These are phyloP conservation scores for Acholoe squamosa DNA, from an alignment of 2,888 invertebrate genomes.

Conservation along the genomic window DNA sequence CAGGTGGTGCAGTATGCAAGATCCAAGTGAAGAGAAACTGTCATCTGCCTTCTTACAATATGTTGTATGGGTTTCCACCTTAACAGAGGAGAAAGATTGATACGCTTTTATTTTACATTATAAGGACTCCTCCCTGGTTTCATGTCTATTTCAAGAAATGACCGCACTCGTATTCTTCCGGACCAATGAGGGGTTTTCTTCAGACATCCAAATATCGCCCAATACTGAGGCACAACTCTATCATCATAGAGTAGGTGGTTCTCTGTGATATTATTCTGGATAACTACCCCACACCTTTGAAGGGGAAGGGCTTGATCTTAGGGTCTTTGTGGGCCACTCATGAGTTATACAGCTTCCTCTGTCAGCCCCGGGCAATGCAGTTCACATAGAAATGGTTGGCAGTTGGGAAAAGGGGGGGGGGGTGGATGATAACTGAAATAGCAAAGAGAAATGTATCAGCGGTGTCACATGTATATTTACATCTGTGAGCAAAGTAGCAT, in stretches of 20 bases:
- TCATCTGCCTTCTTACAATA: background rate
- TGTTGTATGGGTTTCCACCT: background rate
- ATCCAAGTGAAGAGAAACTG: conserved; percentile 13
- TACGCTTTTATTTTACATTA: no score
- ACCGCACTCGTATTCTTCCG: no score
- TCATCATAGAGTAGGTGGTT: conserved; percentile 1
- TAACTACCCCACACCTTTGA: background rate
- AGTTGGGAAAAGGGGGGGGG: background rate
- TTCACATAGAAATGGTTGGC: background rate
- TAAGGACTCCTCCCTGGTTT: background rate
- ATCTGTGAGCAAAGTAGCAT: no score
- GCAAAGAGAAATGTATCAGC: no score
- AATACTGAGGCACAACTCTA: background rate
- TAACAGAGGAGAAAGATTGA: background rate
- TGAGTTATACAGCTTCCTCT: background rate
- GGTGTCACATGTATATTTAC: no score
- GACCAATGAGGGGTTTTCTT: no score
- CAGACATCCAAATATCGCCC: background rate
- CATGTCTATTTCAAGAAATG: background rate
- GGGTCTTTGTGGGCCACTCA: background rate
- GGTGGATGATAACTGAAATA: background rate
- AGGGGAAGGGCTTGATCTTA: background rate
- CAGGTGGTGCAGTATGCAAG: conserved; percentile 25
- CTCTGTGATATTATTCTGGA: background rate
- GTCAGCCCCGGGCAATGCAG: background rate